phyloP scores from a whole-genome alignment of 2,888 invertebrate genomes.

The Drosophila lutescens region DNA sequence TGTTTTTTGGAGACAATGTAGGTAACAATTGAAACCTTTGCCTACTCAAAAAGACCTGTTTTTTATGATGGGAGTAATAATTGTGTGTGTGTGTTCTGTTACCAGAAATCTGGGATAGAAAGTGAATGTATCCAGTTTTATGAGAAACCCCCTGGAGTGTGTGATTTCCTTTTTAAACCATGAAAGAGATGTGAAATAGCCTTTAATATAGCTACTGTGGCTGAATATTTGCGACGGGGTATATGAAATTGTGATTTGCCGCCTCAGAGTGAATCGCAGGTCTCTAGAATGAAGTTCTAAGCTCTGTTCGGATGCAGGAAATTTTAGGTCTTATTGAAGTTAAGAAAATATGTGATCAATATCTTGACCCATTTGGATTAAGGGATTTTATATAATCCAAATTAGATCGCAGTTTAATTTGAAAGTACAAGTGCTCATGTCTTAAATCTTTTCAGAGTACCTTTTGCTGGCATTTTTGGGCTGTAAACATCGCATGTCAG shows the following conservation, averaged over 20 bases:
- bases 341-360: neutral
- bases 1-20: too few species aligned
- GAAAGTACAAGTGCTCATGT: neutral
- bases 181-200: too few species aligned
- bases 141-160: too few species aligned
- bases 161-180: too few species aligned
- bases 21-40: too few species aligned
- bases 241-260: neutral
- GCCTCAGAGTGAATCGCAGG: neutral
- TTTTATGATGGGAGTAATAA: too few species aligned
- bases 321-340: neutral
- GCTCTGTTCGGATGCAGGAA: neutral
- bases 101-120: too few species aligned
- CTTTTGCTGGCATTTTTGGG: constrained; percentile 7
- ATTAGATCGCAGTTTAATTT: neutral
- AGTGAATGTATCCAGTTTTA: too few species aligned
- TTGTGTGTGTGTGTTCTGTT: too few species aligned
- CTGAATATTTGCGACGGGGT: neutral
- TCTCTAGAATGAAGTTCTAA: neutral
- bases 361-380: neutral
- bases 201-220: too few species aligned
- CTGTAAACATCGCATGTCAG: constrained; percentile 36
- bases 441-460: neutral
- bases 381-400: neutral
- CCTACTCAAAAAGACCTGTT: too few species aligned